A percentile compares a stretch with the other conserved stretches of the same genome.
phyloP scores from a whole-genome alignment of 64 coral and sea anemone genomes.

The Catalaphyllia jardinei region DNA sequence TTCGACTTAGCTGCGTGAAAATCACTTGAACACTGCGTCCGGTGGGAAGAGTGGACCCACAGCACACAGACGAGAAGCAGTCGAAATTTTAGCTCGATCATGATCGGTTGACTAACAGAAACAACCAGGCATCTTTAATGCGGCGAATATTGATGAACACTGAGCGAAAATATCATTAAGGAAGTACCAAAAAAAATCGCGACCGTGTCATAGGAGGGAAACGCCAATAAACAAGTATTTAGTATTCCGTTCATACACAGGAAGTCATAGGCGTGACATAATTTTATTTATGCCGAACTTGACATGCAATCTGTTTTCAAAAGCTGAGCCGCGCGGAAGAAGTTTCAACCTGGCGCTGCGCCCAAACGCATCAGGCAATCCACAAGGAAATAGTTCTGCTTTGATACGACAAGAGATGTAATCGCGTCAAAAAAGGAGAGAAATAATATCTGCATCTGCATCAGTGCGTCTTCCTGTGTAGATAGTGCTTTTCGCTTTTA shows the following conservation, averaged over 20 bases:
- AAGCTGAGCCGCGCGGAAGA: neutral
- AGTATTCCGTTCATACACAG: neutral
- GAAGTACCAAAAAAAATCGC: neutral
- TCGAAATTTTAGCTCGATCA: neutral
- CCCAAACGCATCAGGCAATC: neutral
- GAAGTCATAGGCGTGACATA: neutral
- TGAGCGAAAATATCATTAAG: neutral
- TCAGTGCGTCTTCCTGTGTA: no score
- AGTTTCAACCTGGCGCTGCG: neutral
- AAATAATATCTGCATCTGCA: no score
- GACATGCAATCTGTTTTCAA: neutral
- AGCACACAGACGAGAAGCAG: neutral
- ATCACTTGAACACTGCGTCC: neutral
- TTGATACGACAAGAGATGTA: no score
- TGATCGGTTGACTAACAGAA: neutral
- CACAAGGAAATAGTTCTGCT: no score
- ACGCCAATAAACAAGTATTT: neutral
- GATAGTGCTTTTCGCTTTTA: no score
- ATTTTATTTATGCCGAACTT: neutral
- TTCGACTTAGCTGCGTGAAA: neutral
- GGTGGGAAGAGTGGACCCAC: neutral
- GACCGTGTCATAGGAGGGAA: neutral
- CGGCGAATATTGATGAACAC: neutral
- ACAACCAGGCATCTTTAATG: neutral
- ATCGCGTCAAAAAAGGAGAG: no score